A percentile compares a stretch with the other conserved stretches of the same genome.
Conservation (phyloP, 2,797 vertebrate species). For the Chelmon rostratus region DNA sequence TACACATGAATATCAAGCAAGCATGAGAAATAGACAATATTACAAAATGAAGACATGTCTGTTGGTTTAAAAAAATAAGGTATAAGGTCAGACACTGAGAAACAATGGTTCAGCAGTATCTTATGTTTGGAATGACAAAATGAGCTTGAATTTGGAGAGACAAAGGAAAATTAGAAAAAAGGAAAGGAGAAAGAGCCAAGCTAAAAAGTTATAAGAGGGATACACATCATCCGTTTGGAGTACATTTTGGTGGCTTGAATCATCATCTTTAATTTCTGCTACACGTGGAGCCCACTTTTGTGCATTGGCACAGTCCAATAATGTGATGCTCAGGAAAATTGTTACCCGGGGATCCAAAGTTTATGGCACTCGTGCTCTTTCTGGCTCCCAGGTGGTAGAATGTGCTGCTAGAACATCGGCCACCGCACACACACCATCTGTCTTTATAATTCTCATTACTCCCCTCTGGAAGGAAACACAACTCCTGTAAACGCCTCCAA, state of each 20-base stretch:
- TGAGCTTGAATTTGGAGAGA: background rate
- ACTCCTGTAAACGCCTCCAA: constrained; percentile 25
- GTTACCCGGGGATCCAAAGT: constrained; percentile 52
- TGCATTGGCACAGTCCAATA: constrained; percentile 52
- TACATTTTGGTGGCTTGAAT: constrained; percentile 22
- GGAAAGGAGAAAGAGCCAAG: background rate
- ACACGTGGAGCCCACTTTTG: background rate
- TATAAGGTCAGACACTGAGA: too few relatives aligned
- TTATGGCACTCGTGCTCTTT: constrained; percentile 22
- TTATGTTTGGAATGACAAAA: constrained; percentile 4
- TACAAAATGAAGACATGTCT: background rate
- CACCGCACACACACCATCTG: constrained; percentile 52
- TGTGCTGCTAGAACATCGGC: constrained; percentile 16
- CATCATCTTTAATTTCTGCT: constrained; percentile 32
- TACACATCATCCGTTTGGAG: background rate
- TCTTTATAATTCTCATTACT: constrained; percentile 59
- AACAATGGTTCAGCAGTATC: background rate
- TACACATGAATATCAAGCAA: background rate
- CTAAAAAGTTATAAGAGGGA: too few relatives aligned
- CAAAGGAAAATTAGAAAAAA: background rate
- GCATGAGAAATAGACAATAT: background rate
- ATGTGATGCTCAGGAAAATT: constrained; percentile 53
- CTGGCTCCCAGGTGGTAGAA: constrained; percentile 42
- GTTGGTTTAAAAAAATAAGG: too few relatives aligned
- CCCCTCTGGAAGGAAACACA: constrained; percentile 34